These are phyloP conservation scores for Idaea dimidiata DNA, from an alignment of 2,888 invertebrate genomes.

Conservation along the genomic window DNA sequence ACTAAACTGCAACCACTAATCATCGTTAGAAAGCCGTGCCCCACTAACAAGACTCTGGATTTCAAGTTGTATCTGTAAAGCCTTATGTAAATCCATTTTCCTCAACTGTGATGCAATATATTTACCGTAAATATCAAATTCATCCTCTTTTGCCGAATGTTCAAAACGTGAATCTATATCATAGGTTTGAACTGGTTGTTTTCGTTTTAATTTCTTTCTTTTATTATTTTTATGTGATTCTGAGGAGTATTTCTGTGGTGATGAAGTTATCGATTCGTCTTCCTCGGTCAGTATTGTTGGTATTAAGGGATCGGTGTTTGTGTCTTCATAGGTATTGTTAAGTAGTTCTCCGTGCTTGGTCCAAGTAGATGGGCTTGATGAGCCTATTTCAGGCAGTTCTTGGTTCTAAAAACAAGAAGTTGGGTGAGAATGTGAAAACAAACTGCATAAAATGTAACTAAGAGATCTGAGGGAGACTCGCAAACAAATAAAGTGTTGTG, in stretches of 20 bases:
- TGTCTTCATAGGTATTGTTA: constrained; percentile 26
- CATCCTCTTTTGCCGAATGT: constrained; percentile 45
- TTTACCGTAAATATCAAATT: constrained; percentile 65
- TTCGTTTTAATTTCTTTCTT: constrained; percentile 51
- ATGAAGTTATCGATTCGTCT: constrained; percentile 38
- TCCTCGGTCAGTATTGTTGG: constrained; percentile 43
- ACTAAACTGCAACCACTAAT: constrained; percentile 7
- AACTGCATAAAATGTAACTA: too few relatives aligned
- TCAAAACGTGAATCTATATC: constrained; percentile 32
- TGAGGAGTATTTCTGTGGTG: constrained; percentile 19
- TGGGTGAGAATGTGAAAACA: background rate
- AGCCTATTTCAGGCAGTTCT: constrained; percentile 51
- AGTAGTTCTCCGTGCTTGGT: constrained; percentile 41
- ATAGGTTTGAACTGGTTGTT: constrained; percentile 34
- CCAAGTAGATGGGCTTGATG: constrained; percentile 55
- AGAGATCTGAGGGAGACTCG: too few relatives aligned
- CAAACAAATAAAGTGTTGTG: too few relatives aligned
- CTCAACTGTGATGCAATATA: constrained; percentile 59
- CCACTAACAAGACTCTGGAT: constrained; percentile 58
- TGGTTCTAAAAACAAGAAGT: constrained; percentile 31
- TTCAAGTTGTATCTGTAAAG: constrained; percentile 51
- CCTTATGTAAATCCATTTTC: constrained; percentile 51
- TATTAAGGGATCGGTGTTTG: constrained; percentile 52
- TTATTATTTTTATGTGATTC: constrained; percentile 43
- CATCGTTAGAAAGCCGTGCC: constrained; percentile 49